Evolutionary conservation across 2,888 invertebrate species (phyloP), one percentile per base, ranked within the genome.

Genomic region (Eupithecia exiguata): DNA sequence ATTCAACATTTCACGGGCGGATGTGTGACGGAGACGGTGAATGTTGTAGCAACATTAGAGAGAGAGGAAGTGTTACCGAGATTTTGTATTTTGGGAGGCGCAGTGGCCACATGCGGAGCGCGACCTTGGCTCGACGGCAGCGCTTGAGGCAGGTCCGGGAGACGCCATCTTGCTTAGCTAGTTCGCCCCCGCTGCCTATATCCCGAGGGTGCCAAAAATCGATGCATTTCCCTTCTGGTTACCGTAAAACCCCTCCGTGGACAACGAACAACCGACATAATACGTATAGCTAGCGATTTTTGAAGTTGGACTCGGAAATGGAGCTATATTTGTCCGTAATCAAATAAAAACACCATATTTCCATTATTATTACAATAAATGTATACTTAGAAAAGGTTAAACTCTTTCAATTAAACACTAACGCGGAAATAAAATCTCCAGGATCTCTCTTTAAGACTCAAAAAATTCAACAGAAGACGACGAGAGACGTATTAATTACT

Each of bases 71-170:
- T 76, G 82, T 71, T 82, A 88, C 87, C 86, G 89, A 87, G 91
- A 91, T 90, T 90, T 89, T 88, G 89, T 93, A 91, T 92, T 92
- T 92, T 84, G 89, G 92, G 90, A 88, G 86, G 87, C 88, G 87
- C 87, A 86, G 87, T 85, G 84, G 87, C 86, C 91, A 89, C 90
- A 90, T 89, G 91, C 88, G 87, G 81, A 85, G 83, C 89, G 85
- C 90, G 93, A 93, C 93, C 93, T 93, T 93, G 93, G 87, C 76
- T 77, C 70, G 80, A 79, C 82, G 87, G 86, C 84, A 84, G 89
- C 88, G 91, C 89, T 88, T 94, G 93, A 92, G 94, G 94, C 87
- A 93, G 93, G 94, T 93, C 91, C 86, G 90, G 92, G 84, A 78
- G 79, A 80, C 88, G 92, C 92, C 92, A 91, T 90, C 89, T 91